A percentile compares a stretch with the other conserved stretches of the same genome.
These are phyloP conservation scores for Goniozus legneri DNA, from an alignment of 1,140 invertebrate genomes.

Conservation along the genomic window DNA sequence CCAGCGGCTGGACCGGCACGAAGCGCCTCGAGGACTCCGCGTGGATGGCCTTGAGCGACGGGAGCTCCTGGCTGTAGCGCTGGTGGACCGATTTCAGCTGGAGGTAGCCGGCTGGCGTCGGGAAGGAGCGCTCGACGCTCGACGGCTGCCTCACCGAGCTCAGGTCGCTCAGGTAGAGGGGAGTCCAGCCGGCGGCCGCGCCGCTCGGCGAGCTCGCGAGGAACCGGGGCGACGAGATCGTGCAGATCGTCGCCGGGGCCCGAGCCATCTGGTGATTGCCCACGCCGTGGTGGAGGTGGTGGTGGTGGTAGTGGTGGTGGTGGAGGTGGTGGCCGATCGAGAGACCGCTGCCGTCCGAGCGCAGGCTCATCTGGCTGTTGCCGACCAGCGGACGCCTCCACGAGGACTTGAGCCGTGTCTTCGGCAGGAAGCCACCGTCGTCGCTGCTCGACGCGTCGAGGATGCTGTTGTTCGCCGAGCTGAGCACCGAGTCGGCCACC, in stretches of 20 bases:
- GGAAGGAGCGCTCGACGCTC: constrained; percentile 73
- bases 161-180: constrained; percentile 76
- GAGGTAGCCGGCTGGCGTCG: constrained; percentile 63
- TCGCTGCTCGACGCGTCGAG: constrained; percentile 72
- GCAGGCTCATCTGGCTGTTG: constrained; percentile 66
- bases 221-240: constrained; percentile 53
- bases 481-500: constrained; percentile 61
- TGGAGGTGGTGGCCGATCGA: constrained; percentile 48
- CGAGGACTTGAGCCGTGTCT: constrained; percentile 58
- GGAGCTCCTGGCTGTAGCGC: constrained; percentile 70
- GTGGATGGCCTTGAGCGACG: constrained; percentile 69
- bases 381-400: constrained; percentile 66
- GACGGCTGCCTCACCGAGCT: constrained; percentile 80
- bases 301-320: constrained; percentile 24
- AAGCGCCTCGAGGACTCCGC: constrained; percentile 62
- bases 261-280: constrained; percentile 29
- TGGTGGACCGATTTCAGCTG: constrained; percentile 64
- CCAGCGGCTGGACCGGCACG: constrained; percentile 59
- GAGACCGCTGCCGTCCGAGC: constrained; percentile 64
- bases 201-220: constrained; percentile 54
- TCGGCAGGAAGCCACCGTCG: constrained; percentile 76
- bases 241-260: constrained; percentile 43
- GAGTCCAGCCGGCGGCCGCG: constrained; percentile 58
- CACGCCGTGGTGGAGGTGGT: constrained; percentile 31
- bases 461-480: constrained; percentile 60